Evolutionary conservation across 2,888 invertebrate genomes (phyloP), one percentile per base, ranked within the genome.

Genomic region (Polydesmus complanatus): DNA sequence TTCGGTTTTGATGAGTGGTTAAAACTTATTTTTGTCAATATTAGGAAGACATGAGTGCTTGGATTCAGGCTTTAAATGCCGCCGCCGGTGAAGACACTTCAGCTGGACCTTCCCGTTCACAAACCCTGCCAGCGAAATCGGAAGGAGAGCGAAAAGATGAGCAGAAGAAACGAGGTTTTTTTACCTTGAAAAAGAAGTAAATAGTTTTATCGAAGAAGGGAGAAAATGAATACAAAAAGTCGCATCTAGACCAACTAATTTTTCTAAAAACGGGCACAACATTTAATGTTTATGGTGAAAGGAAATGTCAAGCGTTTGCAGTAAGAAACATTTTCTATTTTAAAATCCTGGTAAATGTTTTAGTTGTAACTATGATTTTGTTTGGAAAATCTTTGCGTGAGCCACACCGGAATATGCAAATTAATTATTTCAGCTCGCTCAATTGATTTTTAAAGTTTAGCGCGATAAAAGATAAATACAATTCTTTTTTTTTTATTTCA

Each of bases 161-260:
- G 79, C 86, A 89, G 74, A 95, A 95, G 81, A 85, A 90, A 74
- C 85, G 92, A 77, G 90, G 92, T 78, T 95, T 96, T 83, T 94
- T 96, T 83, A 95, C 95, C 73, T 84, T 95, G 77, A 95, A 94
- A 83, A 95, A 94, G 84, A 94, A 92, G 86, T 92, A 83, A 87
- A 37, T 37, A 60, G 21, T 23, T 18, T 27, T 27, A 50, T n/a
- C 18, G 21, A 22, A 47, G 14, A 37, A 37, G n/a, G n/a, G n/a
- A n/a, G n/a, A n/a, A n/a, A n/a, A n/a, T n/a, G n/a, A n/a, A n/a
- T n/a, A n/a, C n/a, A 37, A 37, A 37, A 37, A 37, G 37, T 37
- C 37, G 37, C 37, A 37, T 8, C 37, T 37, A 37, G 37, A 37
- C 37, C 37, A 37, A 37, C 37, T 37, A 37, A 37, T 37, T 37